Evolutionary conservation across 2,888 invertebrate genomes (phyloP), one percentile per base, ranked within the genome.

Genomic region (Ichneumon xanthorius): DNA sequence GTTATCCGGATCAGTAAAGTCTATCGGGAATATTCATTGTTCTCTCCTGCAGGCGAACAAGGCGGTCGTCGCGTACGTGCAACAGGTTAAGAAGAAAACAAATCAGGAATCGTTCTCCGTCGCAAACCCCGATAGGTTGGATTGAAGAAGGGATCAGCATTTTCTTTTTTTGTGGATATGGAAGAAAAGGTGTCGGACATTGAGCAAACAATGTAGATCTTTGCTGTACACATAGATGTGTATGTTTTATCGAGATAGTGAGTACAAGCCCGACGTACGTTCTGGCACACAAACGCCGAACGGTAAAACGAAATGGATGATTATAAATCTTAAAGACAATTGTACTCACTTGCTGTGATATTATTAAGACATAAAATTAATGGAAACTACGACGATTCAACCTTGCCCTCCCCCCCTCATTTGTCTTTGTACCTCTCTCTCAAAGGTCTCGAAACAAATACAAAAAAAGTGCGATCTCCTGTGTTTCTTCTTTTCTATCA

Each of bases 21-120:
- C 94, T 75, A 90, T 95, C 67, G 93, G 93, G 30, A 87, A 90
- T 45, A 90, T 93, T 76, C 95, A 95, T 84, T 94, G 92, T 67
- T 93, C 94, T 81, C 91, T 95, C 55, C 90, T 95, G 82, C 94
- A 95, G 90, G 91, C 94, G n/a, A 95, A 95, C 89, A 92, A 95
- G 75, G 93, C 94, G 22, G 88, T 95, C 68, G 94, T 94, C 68
- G 92, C 94, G 0, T 95, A 95, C 89, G 92, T 95, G 63, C 93
- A 94, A 87, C 94, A 95, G 85, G 94, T 94, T 88, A 93, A 92
- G 85, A 40, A 84, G 33, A 78, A 85, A 19, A 50, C 40, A 45
- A 73, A 76, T 50, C 14, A 48, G 5, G 68, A 85, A 22, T 50
- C 37, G 2, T 75, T 67, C 0, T 45, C 33, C 55, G 68, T 30